A percentile compares a stretch with the other conserved stretches of the same genome.
phyloP scores from a whole-genome alignment of 2,797 vertebrate genomes.

The Pangasius sanitwongsei region DNA sequence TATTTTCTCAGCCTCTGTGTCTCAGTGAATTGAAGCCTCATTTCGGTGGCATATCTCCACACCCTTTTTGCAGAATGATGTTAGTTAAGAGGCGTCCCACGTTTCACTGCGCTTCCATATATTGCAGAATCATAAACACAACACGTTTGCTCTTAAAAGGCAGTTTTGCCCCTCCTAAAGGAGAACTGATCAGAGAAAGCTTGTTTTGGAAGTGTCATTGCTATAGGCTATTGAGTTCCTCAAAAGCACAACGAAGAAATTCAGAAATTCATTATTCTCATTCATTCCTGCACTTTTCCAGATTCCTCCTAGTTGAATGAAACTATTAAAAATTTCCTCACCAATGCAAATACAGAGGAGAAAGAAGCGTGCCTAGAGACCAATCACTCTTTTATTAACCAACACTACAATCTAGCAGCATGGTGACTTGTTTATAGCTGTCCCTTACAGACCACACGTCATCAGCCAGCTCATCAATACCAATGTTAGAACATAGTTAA shows the following conservation, averaged over 20 bases:
- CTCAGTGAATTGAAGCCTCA: slow-evolving; percentile 43
- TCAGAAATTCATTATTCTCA: slow-evolving; percentile 29
- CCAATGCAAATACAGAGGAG: slow-evolving; percentile 32
- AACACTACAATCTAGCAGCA: slow-evolving; percentile 42
- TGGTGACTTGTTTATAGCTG: slow-evolving; percentile 41
- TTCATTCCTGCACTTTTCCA: slow-evolving; percentile 43
- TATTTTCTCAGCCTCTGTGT: slow-evolving; percentile 21
- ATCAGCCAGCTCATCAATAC: slow-evolving; percentile 46
- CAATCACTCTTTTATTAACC: slow-evolving; percentile 49
- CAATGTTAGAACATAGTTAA: slow-evolving; percentile 20
- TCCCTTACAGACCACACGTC: slow-evolving; percentile 36
- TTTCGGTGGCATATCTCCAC: slow-evolving; percentile 44
- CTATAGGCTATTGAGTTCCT: slow-evolving; percentile 1
- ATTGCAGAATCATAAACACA: slow-evolving; percentile 54
- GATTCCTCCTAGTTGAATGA: slow-evolving; percentile 32
- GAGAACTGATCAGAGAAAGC: slow-evolving; percentile 21
- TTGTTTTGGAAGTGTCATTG: background rate
- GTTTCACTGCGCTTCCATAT: slow-evolving; percentile 60
- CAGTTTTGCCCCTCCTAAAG: slow-evolving; percentile 25
- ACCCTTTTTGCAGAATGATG: slow-evolving; percentile 37
- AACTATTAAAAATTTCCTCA: slow-evolving; percentile 13
- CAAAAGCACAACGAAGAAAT: slow-evolving; percentile 33
- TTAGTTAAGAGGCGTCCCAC: slow-evolving; percentile 57
- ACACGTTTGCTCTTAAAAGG: slow-evolving; percentile 22
- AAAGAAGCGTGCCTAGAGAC: slow-evolving; percentile 31